Evolutionary conservation across 2,888 invertebrate genomes (phyloP), one percentile per base, ranked within the genome.

Genomic region (Conchocele bisecta): DNA sequence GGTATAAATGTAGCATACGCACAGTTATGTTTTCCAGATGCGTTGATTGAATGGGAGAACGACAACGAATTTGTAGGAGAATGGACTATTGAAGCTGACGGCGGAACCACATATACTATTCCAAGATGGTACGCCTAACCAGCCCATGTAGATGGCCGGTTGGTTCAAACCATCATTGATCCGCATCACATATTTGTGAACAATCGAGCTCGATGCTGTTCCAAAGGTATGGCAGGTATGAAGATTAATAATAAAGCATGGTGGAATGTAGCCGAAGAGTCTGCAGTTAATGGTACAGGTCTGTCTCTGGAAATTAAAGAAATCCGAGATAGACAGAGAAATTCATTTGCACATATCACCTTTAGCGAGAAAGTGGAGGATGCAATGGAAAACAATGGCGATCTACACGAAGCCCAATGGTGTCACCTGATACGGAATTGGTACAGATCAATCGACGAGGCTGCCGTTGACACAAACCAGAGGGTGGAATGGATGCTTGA

Each of bases 261-360:
- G 29, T 7, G 15, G 3, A 44, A 28, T n/a, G 44, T 44, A 4
- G 58, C 58, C n/a, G 57, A 41, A 41, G 42, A 57, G 15, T 42
- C 5, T 29, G 24, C 17, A 17, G 6, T 3, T 2, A 58, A 58
- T 15, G 22, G 42, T 1, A 17, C 31, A 29, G 26, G 53, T 20
- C 33, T 61, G 7, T 54, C 17, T 35, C 5, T 56, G 2, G 64
- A 54, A 15, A 56, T 64, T 26, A 2, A 22, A 22, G 65, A 65
- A 22, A 9, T 57, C 13, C 22, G 57, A n/a, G 58, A 65, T 17
- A 57, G 51, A 50, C 57, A 65, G 24, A 65, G 56, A 33, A 20
- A 28, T 17, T 50, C 65, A 29, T 57, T 28, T 41, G 65, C 65
- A 2, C 1, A 2, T 15, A 4, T 31, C 24, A 50, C 24, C 6